These are phyloP conservation scores for Puma concolor DNA, from an alignment of 2,113 vertebrate genomes.

Conservation along the genomic window DNA sequence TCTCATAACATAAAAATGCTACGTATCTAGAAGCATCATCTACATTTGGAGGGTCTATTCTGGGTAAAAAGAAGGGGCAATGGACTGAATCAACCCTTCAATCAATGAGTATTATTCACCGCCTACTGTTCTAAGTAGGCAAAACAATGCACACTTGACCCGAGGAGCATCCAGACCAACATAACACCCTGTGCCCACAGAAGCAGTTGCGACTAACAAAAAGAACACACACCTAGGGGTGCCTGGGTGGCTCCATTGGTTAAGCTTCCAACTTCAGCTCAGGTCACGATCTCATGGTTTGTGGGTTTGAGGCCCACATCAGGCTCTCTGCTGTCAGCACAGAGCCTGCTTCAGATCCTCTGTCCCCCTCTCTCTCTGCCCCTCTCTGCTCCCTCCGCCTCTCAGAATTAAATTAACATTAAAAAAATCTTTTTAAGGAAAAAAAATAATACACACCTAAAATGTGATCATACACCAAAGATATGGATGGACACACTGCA, in stretches of 20 bases:
- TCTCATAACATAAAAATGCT: constrained; percentile 1
- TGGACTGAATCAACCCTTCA: not conserved
- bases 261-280: too few relatives aligned
- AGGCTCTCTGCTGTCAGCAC: too few relatives aligned
- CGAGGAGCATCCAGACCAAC: not conserved
- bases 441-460: not conserved
- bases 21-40: not conserved
- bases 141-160: not conserved
- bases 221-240: not conserved
- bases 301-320: too few relatives aligned
- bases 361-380: too few relatives aligned
- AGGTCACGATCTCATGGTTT: too few relatives aligned
- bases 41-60: not conserved
- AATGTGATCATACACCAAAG: not conserved
- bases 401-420: too few relatives aligned
- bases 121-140: not conserved
- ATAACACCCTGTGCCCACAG: not conserved
- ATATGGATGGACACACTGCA: rapidly evolving
- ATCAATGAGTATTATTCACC: constrained; percentile 39
- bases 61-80: not conserved
- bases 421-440: not conserved
- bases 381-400: too few relatives aligned
- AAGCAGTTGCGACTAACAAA: not conserved
- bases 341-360: too few relatives aligned
- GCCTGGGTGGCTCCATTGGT: too few relatives aligned